Percentiles rank a stretch among this genome's conserved stretches.
phyloP scores from a whole-genome alignment of 2,113 vertebrate genomes.

The Eulacestoma nigropectus region DNA sequence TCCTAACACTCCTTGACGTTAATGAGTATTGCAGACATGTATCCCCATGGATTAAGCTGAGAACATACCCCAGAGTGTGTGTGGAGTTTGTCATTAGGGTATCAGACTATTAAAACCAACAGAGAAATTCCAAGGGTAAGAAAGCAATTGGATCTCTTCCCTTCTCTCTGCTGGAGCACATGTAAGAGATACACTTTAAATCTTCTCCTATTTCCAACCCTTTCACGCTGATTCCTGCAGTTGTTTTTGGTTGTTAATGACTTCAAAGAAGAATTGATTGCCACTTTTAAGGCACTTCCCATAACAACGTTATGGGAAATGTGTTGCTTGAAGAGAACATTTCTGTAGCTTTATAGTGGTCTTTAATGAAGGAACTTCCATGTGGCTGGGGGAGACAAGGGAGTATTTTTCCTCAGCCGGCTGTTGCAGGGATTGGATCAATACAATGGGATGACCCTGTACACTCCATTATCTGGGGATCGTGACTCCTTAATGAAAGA shows the following conservation, averaged over 20 bases:
- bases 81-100: constrained; percentile 45
- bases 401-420: neutral
- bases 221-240: neutral
- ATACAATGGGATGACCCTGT: neutral
- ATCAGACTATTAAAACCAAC: constrained; percentile 46
- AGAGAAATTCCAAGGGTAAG: constrained; percentile 26
- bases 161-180: neutral
- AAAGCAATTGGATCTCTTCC: constrained; percentile 27
- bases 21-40: constrained; percentile 57
- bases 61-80: constrained; percentile 35
- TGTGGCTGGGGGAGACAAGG: neutral
- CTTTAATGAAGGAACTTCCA: neutral
- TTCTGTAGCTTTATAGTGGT: neutral
- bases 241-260: neutral
- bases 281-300: constrained; percentile 7
- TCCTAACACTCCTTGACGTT: constrained; percentile 18
- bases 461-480: neutral
- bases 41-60: constrained; percentile 44
- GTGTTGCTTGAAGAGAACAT: neutral
- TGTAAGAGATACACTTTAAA: constrained; percentile 25
- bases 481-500: neutral
- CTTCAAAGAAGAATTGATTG: constrained; percentile 12
- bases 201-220: neutral
- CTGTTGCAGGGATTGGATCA: neutral
- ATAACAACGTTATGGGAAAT: neutral